Conservation (phyloP, 2,888 invertebrate genomes). For the Clitarchus hookeri region DNA sequence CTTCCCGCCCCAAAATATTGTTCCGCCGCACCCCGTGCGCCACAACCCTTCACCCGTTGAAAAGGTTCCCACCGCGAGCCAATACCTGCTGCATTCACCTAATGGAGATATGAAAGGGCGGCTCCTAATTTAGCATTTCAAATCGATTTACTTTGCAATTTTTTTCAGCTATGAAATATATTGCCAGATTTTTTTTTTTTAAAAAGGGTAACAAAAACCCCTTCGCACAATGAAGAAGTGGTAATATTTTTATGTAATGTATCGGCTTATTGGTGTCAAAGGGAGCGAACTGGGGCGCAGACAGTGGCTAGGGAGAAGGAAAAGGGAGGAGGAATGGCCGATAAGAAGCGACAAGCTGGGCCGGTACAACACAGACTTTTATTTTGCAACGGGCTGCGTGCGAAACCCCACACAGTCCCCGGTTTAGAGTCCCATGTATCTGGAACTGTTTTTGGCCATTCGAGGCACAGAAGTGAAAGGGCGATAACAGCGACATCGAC, state of each 20-base stretch:
- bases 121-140: constrained; percentile 24
- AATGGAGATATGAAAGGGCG: constrained; percentile 19
- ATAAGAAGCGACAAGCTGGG: not conserved
- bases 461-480: no score
- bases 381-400: not conserved
- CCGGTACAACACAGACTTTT: not conserved
- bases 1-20: not conserved
- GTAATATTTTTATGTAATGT: constrained; percentile 14
- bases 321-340: not conserved
- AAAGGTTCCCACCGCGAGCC: not conserved
- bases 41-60: not conserved
- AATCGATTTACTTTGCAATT: constrained; percentile 15
- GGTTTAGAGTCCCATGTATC: not conserved
- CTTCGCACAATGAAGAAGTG: not conserved
- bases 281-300: not conserved
- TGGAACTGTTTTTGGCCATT: no score
- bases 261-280: constrained; percentile 1
- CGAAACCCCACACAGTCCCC: not conserved
- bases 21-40: not conserved
- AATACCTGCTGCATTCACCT: not conserved
- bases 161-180: not conserved
- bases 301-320: not conserved
- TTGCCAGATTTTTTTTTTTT: not conserved
- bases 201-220: not conserved
- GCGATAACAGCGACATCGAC: no score